A percentile compares a stretch with the other conserved stretches of the same genome.
Conservation (phyloP, 2,113 vertebrate species). For the Helogale parvula region DNA sequence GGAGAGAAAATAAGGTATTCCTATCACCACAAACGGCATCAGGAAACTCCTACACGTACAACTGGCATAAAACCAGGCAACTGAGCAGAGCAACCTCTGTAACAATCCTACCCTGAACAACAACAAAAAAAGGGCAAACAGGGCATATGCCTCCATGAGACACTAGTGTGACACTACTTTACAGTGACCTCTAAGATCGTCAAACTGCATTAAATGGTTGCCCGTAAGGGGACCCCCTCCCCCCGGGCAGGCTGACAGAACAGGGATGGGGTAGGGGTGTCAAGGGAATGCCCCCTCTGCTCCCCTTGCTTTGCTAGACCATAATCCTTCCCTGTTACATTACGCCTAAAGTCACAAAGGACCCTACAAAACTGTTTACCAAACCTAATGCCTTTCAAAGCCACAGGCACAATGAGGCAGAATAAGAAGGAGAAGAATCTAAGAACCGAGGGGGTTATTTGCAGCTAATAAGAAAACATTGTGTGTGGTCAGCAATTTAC, state of each 20-base stretch:
- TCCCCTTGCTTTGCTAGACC: neutral
- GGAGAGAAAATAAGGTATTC: neutral
- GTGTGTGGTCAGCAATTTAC: neutral
- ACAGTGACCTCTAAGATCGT: neutral
- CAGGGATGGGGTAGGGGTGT: neutral
- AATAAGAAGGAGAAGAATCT: neutral
- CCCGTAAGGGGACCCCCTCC: neutral
- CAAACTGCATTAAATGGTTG: neutral
- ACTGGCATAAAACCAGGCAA: neutral
- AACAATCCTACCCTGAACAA: neutral
- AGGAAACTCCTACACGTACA: neutral
- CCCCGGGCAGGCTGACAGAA: neutral
- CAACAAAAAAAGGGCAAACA: neutral
- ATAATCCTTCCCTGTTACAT: neutral
- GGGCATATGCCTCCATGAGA: neutral
- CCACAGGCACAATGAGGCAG: neutral
- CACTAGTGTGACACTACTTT: neutral
- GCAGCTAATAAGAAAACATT: neutral
- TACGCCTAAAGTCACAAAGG: neutral
- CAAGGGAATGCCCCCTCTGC: neutral
- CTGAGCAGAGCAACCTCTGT: neutral
- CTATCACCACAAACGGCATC: neutral
- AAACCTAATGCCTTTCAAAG: neutral
- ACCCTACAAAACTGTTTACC: neutral
- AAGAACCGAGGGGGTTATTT: neutral